Conservation (phyloP, 1,140 invertebrate species). For the Drosophila biarmipes region DNA sequence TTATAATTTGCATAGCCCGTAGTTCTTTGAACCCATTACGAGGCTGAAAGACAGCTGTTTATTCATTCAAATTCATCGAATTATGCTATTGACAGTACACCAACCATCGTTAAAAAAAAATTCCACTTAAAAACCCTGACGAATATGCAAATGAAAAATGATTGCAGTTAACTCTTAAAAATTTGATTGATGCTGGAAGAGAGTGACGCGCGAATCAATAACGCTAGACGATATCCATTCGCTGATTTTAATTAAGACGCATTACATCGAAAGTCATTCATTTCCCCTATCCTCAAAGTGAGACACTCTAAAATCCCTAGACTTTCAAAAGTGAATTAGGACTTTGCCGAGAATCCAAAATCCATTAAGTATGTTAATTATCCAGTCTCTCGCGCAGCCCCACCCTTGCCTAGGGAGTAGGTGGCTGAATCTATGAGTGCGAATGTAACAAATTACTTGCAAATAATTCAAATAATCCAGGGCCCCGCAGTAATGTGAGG, state of each 20-base stretch:
- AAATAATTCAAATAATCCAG: conserved; percentile 81
- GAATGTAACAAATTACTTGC: conserved; percentile 79
- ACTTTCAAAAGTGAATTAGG: conserved; percentile 40
- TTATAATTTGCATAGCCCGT: conserved; percentile 21
- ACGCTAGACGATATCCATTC: neutral
- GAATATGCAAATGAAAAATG: neutral
- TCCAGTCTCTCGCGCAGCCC: conserved; percentile 32
- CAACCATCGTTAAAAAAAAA: neutral
- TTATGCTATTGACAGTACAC: neutral
- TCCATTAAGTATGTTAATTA: conserved; percentile 80
- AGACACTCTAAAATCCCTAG: conserved; percentile 11
- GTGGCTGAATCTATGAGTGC: conserved; percentile 46
- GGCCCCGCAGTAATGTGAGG: conserved; percentile 58
- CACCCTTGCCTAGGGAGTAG: conserved; percentile 26
- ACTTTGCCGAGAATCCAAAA: conserved; percentile 61
- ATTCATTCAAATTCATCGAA: conserved; percentile 14
- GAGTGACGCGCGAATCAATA: conserved; percentile 3
- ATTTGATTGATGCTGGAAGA: conserved; percentile 6
- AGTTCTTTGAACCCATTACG: conserved; percentile 2
- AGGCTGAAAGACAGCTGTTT: conserved; percentile 2
- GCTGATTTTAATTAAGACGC: conserved; percentile 27
- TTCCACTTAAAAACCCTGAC: neutral
- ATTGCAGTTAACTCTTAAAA: conserved; percentile 1
- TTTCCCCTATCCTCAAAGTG: conserved; percentile 1
- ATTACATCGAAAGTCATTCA: conserved; percentile 30